phyloP scores from a whole-genome alignment of 2,797 vertebrate genomes.

The Anniella stebbinsi region DNA sequence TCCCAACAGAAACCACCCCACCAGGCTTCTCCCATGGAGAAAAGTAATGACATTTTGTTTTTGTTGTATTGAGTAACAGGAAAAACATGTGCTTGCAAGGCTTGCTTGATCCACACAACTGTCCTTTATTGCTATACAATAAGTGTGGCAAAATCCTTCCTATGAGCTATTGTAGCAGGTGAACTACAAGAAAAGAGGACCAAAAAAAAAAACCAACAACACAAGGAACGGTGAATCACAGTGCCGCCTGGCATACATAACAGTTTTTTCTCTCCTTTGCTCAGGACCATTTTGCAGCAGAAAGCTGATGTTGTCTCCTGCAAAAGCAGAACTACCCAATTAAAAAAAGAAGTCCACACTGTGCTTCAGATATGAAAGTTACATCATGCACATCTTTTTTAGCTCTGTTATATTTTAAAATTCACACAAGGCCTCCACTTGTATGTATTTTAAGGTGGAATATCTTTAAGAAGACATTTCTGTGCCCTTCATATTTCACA shows the following conservation, averaged over 20 bases:
- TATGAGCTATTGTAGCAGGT: no score
- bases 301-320: not conserved
- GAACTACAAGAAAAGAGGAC: no score
- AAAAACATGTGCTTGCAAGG: no score
- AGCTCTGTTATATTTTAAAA: not conserved
- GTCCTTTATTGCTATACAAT: no score
- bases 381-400: not conserved
- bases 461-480: not conserved
- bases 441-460: not conserved
- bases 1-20: not conserved
- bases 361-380: not conserved
- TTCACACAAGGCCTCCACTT: not conserved
- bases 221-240: no score
- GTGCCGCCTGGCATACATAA: no score
- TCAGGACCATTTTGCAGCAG: not conserved
- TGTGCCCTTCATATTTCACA: not conserved
- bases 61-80: no score
- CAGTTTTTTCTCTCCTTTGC: no score
- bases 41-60: not conserved
- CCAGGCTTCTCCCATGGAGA: not conserved
- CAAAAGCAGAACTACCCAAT: not conserved
- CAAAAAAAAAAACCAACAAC: no score
- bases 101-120: no score
- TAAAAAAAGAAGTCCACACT: not conserved
- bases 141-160: no score